A percentile compares a stretch with the other conserved stretches of the same genome.
Evolutionary conservation across 2,797 vertebrate species (phyloP).

Genomic region (Typhlichthys subterraneus): DNA sequence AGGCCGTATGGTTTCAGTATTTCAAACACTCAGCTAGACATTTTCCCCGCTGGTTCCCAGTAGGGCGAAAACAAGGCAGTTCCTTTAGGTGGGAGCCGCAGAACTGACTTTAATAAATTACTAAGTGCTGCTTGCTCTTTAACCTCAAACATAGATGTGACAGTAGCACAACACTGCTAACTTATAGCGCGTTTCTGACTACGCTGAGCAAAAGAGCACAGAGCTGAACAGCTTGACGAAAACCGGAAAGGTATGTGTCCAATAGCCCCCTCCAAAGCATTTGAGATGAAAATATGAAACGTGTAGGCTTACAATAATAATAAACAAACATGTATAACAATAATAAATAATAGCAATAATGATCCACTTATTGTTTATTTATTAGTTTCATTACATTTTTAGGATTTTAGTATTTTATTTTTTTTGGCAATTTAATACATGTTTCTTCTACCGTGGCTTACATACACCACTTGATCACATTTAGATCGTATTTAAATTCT

Average conservation of each 20-base stretch:
- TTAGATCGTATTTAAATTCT: too few relatives aligned
- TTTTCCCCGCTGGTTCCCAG: conserved; percentile 53
- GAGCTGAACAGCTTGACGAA: conserved; percentile 41
- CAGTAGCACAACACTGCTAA: conserved; percentile 8
- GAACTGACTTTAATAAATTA: conserved; percentile 42
- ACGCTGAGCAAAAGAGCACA: conserved; percentile 57
- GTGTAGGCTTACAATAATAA: not conserved
- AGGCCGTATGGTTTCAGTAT: conserved; percentile 55
- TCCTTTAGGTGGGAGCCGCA: conserved; percentile 32
- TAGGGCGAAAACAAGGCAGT: conserved; percentile 40
- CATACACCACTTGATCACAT: too few relatives aligned
- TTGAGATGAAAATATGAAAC: not conserved
- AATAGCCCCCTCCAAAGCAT: conserved; percentile 18
- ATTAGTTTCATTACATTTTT: too few relatives aligned
- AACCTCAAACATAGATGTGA: conserved; percentile 3
- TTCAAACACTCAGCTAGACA: conserved; percentile 75
- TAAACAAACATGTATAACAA: not conserved
- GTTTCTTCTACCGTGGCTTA: too few relatives aligned
- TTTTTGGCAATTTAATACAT: too few relatives aligned
- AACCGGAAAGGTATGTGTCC: conserved; percentile 74
- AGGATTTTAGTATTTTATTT: too few relatives aligned
- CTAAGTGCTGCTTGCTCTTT: conserved; percentile 31
- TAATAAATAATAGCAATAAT: not conserved
- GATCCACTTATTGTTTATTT: too few relatives aligned
- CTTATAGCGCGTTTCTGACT: conserved; percentile 21